Evolutionary conservation across 1,140 invertebrate species (phyloP).

Genomic region (Scaptomyza graminum): DNA sequence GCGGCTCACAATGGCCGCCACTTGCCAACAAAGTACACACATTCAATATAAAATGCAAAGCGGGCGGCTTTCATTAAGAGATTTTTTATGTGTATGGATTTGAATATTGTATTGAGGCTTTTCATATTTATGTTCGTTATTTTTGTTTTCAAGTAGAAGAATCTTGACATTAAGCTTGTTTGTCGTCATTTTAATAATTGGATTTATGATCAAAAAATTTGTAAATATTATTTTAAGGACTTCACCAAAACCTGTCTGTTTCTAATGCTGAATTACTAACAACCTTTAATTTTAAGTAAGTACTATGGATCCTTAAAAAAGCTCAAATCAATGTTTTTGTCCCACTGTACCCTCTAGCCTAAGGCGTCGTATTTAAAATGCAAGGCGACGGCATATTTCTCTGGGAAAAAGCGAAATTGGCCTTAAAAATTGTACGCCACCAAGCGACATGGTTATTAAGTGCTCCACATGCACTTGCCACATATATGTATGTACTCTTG

Average conservation of each 20-base stretch:
- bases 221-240: no score
- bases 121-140: no score
- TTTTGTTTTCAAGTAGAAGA: neutral
- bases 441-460: conserved; percentile 67
- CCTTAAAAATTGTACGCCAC: conserved; percentile 68
- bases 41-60: conserved; percentile 5
- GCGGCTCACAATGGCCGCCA: conserved; percentile 8
- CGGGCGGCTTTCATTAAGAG: neutral
- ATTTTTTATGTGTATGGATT: neutral
- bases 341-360: conserved; percentile 38
- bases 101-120: neutral
- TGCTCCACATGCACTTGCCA: conserved; percentile 42
- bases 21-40: neutral
- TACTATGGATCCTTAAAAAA: no score
- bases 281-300: no score
- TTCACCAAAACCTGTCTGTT: no score
- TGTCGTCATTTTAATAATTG: neutral
- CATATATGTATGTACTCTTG: conserved; percentile 11
- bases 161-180: neutral
- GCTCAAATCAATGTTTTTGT: neutral
- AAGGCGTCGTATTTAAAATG: conserved; percentile 61
- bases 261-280: no score
- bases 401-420: conserved; percentile 65
- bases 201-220: neutral
- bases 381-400: conserved; percentile 67